Evolutionary conservation across 2,113 vertebrate species (phyloP).

Genomic region (Peucedramus taeniatus): DNA sequence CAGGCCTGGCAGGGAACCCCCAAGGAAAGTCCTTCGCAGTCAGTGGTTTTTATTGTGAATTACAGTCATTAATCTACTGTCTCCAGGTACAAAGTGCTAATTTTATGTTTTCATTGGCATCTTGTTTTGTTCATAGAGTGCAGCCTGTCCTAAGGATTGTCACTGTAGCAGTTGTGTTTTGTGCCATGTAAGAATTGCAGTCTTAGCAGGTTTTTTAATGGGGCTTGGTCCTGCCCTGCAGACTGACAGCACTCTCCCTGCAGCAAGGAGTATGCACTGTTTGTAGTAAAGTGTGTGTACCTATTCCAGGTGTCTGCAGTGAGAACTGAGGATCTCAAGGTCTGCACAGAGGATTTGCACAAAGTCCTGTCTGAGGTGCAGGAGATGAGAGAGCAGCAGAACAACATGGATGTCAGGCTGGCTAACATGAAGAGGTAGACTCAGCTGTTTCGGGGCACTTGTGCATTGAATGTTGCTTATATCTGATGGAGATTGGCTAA

Average conservation of each 20-base stretch:
- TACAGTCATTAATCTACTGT: neutral
- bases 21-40: neutral
- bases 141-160: neutral
- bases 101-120: neutral
- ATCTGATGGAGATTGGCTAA: neutral
- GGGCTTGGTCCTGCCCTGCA: neutral
- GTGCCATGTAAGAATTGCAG: neutral
- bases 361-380: conserved; percentile 68
- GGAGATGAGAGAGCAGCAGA: conserved; percentile 68
- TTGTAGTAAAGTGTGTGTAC: neutral
- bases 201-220: neutral
- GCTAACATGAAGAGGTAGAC: conserved; percentile 70
- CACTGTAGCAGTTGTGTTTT: neutral
- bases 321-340: conserved; percentile 61
- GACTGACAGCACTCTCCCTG: neutral
- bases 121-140: neutral
- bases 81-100: neutral
- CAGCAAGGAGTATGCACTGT: neutral
- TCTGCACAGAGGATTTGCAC: conserved; percentile 60
- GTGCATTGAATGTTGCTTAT: neutral
- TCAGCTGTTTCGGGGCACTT: neutral
- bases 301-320: conserved; percentile 55
- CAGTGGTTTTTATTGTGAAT: neutral
- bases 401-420: conserved; percentile 62
- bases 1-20: neutral